Evolutionary conservation across 2,113 vertebrate species (phyloP), one percentile per base, ranked within the genome.

Genomic region (Rhegmatorhina hoffmannsi): DNA sequence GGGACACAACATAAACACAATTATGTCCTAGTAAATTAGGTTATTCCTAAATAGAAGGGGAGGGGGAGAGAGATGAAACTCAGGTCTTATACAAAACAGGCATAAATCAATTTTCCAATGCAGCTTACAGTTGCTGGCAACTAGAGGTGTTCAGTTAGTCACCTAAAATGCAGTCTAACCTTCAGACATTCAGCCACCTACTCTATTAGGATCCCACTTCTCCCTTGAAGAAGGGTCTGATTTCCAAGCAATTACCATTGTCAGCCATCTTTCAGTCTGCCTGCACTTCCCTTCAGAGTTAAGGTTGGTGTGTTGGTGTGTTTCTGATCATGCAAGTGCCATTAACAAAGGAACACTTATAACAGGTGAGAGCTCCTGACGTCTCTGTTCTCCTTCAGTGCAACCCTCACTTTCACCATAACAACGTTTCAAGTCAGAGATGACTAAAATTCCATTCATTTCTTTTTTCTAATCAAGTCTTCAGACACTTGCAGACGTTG

Each of bases 1-100:
- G 89, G 62, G 94, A 87, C 47, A 55, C 34, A 92, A 87, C 73
- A 66, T 34, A 90, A 93, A 86, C 47, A 76, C 28, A 47, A 86
- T 73, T 67, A 86, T 5, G 24, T 16, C 19, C 34, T 28, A 80
- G 76, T 67, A 93, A 95, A 86, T 89, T 43, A 59, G 52, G 55
- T 80, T 92, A 81, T n/a, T 93, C 38, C 60, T 84, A 64, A 93
- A 87, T 0, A 87, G 34, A 3, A 46, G 5, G 5, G 24, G 19
- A 79, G 5, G 17, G 6, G 17, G 8, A 47, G 17, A 72, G 23
- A 89, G 24, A 84, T 25, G 17, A 90, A 91, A 81, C 23, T 29
- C 21, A 2, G 15, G 4, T 73, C 83, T 90, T 58, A 56, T 9
- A 73, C 2, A 34, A 21, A 79, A 73, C 13, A 52, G 8, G 43